A percentile compares a stretch with the other conserved stretches of the same genome.
phyloP scores from a whole-genome alignment of 2,113 vertebrate genomes.

The Eptesicus fuscus region DNA sequence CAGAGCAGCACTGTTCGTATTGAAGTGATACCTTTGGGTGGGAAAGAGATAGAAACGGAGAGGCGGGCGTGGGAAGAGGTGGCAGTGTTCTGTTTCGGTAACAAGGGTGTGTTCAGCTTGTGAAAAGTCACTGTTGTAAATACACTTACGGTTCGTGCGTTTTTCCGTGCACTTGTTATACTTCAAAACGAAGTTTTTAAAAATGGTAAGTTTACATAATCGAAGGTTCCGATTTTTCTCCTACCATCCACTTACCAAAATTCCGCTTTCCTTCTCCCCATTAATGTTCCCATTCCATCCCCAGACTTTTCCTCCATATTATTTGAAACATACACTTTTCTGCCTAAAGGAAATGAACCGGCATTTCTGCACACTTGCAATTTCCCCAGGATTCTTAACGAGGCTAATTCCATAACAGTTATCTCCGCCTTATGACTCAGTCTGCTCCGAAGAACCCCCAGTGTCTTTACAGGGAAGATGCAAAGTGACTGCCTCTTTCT shows the following conservation, averaged over 20 bases:
- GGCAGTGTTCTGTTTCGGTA: not conserved
- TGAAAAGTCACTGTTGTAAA: not conserved
- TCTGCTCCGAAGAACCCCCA: constrained; percentile 77
- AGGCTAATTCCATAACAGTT: not conserved
- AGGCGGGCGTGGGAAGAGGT: not conserved
- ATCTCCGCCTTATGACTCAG: constrained; percentile 78
- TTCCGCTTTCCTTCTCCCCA: not conserved
- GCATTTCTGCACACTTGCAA: not conserved
- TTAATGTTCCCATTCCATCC: not conserved
- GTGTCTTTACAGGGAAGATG: not conserved
- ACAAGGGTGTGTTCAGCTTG: not conserved
- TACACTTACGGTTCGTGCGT: not conserved
- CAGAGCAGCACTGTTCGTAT: not conserved
- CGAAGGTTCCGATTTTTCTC: not conserved
- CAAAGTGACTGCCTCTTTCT: constrained; percentile 66
- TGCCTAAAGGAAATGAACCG: constrained; percentile 9
- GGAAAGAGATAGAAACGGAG: not conserved
- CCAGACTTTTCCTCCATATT: not conserved
- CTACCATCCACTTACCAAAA: not conserved
- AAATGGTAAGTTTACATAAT: not conserved
- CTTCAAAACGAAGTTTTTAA: not conserved
- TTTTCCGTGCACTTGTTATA: not conserved
- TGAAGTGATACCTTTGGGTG: not conserved
- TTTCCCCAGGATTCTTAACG: constrained; percentile 9
- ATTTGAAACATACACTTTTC: constrained; percentile 20